phyloP scores from a whole-genome alignment of 2,797 vertebrate species.

The Synanceia verrucosa region DNA sequence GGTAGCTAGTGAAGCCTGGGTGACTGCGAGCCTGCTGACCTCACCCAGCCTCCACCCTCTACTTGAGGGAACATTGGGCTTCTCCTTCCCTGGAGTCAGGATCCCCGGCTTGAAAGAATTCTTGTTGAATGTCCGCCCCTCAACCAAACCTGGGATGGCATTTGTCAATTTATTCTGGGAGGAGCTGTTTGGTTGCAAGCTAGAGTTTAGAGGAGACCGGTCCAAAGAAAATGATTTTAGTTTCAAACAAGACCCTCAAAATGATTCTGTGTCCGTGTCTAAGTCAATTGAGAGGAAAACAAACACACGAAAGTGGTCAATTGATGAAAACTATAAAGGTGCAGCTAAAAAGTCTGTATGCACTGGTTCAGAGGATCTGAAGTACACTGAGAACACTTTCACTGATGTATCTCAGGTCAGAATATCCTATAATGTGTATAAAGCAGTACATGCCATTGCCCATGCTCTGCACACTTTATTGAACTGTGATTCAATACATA shows the following conservation, averaged over 20 bases:
- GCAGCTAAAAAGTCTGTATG: slow-evolving; percentile 38
- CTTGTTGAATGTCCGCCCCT: slow-evolving; percentile 69
- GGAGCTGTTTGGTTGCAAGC: slow-evolving; percentile 66
- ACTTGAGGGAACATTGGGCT: slow-evolving; percentile 79
- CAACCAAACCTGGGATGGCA: slow-evolving; percentile 67
- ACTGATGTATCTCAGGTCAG: slow-evolving; percentile 71
- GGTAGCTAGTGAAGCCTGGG: slow-evolving; percentile 85
- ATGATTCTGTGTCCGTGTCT: background rate
- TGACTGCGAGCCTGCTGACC: slow-evolving; percentile 71
- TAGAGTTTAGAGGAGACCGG: slow-evolving; percentile 10
- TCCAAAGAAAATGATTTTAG: background rate
- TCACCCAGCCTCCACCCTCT: slow-evolving; percentile 60
- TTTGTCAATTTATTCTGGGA: slow-evolving; percentile 83
- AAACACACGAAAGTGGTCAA: background rate
- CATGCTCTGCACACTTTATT: slow-evolving; percentile 76
- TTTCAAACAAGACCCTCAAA: background rate
- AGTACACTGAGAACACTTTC: slow-evolving; percentile 70
- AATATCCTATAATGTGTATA: slow-evolving; percentile 83
- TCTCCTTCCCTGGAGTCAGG: slow-evolving; percentile 79
- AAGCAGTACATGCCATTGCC: slow-evolving; percentile 81
- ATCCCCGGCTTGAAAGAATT: slow-evolving; percentile 75
- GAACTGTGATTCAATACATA: slow-evolving; percentile 43
- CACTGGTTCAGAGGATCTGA: slow-evolving; percentile 65
- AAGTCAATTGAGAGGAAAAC: background rate
- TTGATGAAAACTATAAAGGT: slow-evolving; percentile 47